These are phyloP conservation scores for Bubo blakistoni DNA, from an alignment of 2,113 vertebrate genomes.

Conservation along the genomic window DNA sequence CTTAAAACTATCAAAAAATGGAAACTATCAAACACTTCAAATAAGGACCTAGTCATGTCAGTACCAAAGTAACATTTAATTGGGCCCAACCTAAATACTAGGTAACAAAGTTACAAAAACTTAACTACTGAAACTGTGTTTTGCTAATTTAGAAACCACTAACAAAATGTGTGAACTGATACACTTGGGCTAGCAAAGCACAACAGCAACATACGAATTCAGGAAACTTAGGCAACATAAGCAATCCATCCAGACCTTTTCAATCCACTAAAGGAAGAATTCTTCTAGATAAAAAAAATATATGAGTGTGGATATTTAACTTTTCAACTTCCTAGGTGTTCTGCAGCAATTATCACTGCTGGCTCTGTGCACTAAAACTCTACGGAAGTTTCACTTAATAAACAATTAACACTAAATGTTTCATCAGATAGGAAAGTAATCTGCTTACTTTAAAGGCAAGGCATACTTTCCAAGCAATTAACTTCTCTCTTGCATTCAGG, in stretches of 20 bases:
- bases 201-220: neutral
- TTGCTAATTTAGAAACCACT: neutral
- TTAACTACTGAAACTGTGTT: neutral
- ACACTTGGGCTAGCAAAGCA: neutral
- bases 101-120: neutral
- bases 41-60: neutral
- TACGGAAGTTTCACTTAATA: neutral
- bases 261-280: neutral
- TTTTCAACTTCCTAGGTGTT: neutral
- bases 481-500: conserved; percentile 87
- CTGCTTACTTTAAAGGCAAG: conserved; percentile 87
- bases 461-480: conserved; percentile 93
- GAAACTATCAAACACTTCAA: neutral
- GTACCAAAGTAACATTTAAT: neutral
- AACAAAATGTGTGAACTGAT: neutral
- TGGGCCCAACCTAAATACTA: neutral
- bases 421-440: neutral
- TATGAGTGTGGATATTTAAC: neutral
- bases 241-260: neutral
- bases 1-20: neutral
- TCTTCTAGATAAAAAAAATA: neutral
- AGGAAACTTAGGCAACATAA: neutral
- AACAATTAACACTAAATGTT: neutral
- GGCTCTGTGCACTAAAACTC: neutral
- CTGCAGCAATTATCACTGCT: neutral